Conservation (phyloP, 2,888 invertebrate genomes). For the Argyresthia albistria region DNA sequence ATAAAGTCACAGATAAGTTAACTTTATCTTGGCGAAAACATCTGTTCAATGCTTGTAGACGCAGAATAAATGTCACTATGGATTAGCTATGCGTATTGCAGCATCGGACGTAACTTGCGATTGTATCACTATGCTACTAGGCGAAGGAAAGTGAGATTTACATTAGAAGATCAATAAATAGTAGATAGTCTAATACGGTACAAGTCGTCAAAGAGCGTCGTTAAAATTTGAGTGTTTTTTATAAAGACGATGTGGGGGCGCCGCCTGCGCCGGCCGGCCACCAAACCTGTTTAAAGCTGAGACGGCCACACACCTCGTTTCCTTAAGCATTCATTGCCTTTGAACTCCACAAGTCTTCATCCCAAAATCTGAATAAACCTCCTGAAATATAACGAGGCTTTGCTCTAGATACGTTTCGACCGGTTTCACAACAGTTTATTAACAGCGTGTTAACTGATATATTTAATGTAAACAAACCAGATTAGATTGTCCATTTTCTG, state of each 20-base stretch:
- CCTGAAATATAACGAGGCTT: not conserved
- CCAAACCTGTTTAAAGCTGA: constrained; percentile 42
- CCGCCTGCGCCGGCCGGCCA: constrained; percentile 20
- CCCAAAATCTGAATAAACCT: not conserved
- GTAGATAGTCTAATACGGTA: constrained; percentile 12
- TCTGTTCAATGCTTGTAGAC: constrained; percentile 37
- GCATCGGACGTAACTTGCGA: constrained; percentile 33
- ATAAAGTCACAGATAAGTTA: constrained; percentile 4
- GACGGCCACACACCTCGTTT: constrained; percentile 28
- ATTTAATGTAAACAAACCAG: not conserved
- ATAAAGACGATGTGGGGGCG: constrained; percentile 20
- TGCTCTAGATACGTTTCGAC: not conserved
- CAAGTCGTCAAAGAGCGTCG: constrained; percentile 34
- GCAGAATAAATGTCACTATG: constrained; percentile 46
- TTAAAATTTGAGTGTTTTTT: constrained; percentile 56
- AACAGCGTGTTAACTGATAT: not conserved
- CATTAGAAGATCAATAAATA: constrained; percentile 35
- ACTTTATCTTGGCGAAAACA: constrained; percentile 42
- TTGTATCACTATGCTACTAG: constrained; percentile 42
- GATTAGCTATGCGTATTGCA: constrained; percentile 37
- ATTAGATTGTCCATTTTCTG: not conserved
- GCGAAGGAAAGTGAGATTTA: constrained; percentile 51
- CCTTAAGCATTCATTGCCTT: not conserved
- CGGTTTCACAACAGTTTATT: constrained; percentile 1
- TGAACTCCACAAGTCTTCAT: not conserved